These are phyloP conservation scores for Pycnonotus jocosus DNA, from an alignment of 2,113 vertebrate genomes.

Conservation along the genomic window DNA sequence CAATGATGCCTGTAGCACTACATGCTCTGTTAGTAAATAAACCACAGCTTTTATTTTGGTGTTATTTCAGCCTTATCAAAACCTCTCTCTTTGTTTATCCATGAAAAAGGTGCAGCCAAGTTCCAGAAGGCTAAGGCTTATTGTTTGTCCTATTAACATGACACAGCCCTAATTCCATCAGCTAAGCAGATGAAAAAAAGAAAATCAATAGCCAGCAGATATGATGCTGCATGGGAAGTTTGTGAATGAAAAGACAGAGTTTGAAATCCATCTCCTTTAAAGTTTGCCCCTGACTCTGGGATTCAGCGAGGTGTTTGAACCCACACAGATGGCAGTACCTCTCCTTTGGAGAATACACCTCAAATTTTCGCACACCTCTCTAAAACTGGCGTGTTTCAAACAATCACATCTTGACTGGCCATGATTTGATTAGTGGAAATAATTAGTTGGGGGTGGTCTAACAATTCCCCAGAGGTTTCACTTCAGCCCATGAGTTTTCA, in stretches of 20 bases:
- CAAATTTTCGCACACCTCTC: background rate
- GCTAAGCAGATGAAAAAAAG: background rate
- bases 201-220: background rate
- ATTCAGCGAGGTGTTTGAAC: background rate
- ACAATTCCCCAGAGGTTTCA: background rate
- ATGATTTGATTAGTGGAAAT: background rate
- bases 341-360: background rate
- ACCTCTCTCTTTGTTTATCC: background rate
- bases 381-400: background rate
- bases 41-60: background rate
- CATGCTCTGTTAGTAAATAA: background rate
- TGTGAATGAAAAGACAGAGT: background rate
- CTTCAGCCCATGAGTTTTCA: background rate
- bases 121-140: background rate
- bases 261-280: background rate
- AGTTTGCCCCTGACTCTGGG: background rate
- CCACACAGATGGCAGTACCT: no score
- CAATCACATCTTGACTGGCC: background rate
- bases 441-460: background rate
- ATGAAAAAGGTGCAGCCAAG: background rate
- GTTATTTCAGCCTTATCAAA: background rate
- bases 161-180: background rate
- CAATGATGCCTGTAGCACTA: background rate
- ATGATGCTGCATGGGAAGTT: background rate
- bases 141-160: fast-evolving